Base-by-base conservation (phyloP, 2,888 invertebrate species). In the Tinea trinotella region DNA sequence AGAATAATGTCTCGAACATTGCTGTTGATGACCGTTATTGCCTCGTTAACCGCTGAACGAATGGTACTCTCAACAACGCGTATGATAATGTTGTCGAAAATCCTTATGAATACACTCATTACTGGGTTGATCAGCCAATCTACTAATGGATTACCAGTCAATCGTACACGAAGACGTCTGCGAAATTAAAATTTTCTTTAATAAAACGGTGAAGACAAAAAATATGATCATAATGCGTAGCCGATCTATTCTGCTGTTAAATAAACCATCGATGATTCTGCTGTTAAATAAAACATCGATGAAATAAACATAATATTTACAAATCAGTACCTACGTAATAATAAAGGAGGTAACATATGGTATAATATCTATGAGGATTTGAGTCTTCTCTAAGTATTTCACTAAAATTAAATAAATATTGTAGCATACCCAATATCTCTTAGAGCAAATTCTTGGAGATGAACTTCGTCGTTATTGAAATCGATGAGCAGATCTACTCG, bases 101-200 rank as follows among this genome's bases (percentile, higher is more conserved):
- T 68, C n/a, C 66, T 64, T 1, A 79, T 66, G 59, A 87, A 82
- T 17, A 80, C 71, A 34, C 62, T 60, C 55, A 83, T 68, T 15
- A 88, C 72, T 0, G 87, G 76, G 64, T 86, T 88, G 4, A 85
- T 56, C 54, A 88, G 64, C 87, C 87, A 88, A 63, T 88, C 88
- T 18, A 60, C 60, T 36, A 88, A 67, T 55, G 77, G 63, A 66
- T 88, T 85, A 50, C 88, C 88, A 19, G 76, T 80, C 18, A 88
- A 67, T 22, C 81, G 76, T 6, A 87, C 75, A 13, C 76, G 71
- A 4, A 88, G 77, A 40, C 76, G 76, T 4, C 88, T 88, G 70
- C 3, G 68, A 74, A 55, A 56, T n/a, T n/a, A 60, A 59, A 55
- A 56, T 35, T 44, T 44, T 1, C 18, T 9, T 46, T 46, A n/a